Percentiles rank a stretch among this genome's conserved stretches.
These are phyloP conservation scores for Perognathus longimembris DNA, from an alignment of 2,113 vertebrate genomes.

Conservation along the genomic window DNA sequence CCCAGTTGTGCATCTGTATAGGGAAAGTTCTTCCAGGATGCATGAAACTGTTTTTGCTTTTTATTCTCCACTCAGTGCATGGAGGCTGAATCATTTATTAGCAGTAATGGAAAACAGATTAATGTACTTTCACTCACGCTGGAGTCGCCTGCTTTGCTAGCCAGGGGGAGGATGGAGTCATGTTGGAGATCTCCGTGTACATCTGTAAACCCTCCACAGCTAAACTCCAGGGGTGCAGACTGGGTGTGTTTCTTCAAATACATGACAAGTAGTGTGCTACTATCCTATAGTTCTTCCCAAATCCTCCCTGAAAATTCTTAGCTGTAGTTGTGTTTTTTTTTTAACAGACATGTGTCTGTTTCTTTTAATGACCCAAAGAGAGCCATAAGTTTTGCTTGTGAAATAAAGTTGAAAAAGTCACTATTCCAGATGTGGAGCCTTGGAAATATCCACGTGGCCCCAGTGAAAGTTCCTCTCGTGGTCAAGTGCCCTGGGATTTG, in stretches of 20 bases:
- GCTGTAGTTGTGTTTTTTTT: background rate
- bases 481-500: accelerated
- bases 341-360: background rate
- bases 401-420: conserved; percentile 37
- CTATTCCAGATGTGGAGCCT: conserved; percentile 35
- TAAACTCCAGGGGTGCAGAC: background rate
- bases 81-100: conserved; percentile 44
- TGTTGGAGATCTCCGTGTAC: background rate
- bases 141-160: background rate
- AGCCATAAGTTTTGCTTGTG: background rate
- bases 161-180: background rate
- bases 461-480: background rate
- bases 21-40: background rate
- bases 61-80: background rate
- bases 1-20: background rate
- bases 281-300: accelerated
- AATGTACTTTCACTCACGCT: background rate
- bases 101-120: conserved; percentile 44
- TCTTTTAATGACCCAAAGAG: conserved; percentile 38
- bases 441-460: background rate
- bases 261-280: background rate
- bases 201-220: background rate
- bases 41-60: background rate
- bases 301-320: background rate
- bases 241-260: background rate